Evolutionary conservation across 1,140 invertebrate genomes (phyloP), one percentile per base, ranked within the genome.

Genomic region (Spodoptera litura): DNA sequence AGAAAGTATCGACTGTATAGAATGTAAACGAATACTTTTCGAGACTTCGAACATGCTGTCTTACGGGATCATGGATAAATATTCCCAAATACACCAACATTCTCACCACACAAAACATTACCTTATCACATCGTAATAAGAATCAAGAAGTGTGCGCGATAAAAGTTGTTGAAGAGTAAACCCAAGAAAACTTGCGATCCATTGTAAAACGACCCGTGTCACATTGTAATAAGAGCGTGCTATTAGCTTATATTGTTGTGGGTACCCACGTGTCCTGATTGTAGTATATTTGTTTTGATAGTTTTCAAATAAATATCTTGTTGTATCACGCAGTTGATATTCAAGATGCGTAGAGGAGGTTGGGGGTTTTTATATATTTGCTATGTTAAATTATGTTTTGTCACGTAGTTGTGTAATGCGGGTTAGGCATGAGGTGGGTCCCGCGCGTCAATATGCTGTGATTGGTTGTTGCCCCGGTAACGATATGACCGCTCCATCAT

Each of bases 241-340:
- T 15, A 73, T 73, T 73, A 73, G 71, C 2, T 9, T 4, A 38
- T 71, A 73, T 73, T 73, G 71, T 73, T 58, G 52, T 11, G 35
- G 31, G 31, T 73, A 13, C 12, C 71, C 55, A 73, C 71, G 55
- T 73, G 20, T 73, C 56, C 12, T 20, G 71, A 73, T 73, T 73
- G 71, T 73, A 73, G 71, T 38, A 73, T 59, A 73, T 73, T 73
- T 73, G 55, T 73, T 59, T 73, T 73, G 71, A 73, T 73, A 73
- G 55, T 73, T 58, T 73, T 73, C 55, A 73, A 73, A 73, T 73
- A 73, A 73, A 73, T 73, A 73, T 73, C 53, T 73, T 49, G n/a
- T 73, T 59, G 55, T 73, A 58, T 73, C 71, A 38, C 56, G 31
- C 55, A 56, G 53, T 73, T 73, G 55, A 59, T 73, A 73, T 73